Conservation (phyloP, 1,140 invertebrate species). For the Hylaeus volcanicus region DNA sequence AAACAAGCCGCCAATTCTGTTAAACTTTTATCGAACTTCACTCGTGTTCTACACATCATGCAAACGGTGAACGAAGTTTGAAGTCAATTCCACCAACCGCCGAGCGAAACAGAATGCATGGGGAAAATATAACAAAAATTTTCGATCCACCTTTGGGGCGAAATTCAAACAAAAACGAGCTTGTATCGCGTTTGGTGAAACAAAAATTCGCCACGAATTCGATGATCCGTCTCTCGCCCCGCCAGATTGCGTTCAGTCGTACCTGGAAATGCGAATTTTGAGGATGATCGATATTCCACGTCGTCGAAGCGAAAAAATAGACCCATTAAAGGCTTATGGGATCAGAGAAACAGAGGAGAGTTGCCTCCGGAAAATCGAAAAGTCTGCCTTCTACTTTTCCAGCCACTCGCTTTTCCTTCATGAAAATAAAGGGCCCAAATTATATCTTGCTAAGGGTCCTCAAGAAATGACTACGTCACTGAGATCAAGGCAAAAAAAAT, state of each 20-base stretch:
- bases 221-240: not conserved
- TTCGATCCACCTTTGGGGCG: not conserved
- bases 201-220: not conserved
- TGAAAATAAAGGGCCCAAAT: no score
- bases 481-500: no score
- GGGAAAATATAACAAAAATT: not conserved
- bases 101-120: not conserved
- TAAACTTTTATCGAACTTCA: no score
- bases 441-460: no score
- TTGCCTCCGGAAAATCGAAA: slow-evolving; percentile 11
- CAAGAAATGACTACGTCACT: no score
- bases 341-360: no score
- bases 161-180: not conserved
- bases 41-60: not conserved
- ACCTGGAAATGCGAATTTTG: no score
- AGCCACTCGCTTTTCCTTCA: not conserved
- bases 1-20: no score
- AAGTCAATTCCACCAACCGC: not conserved
- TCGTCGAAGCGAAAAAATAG: no score
- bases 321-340: no score
- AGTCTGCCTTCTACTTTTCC: slow-evolving; percentile 33
- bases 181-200: not conserved
- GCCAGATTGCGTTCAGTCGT: no score
- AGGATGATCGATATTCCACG: no score
- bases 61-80: not conserved